These are phyloP conservation scores for Tribolium madens DNA, from an alignment of 1,140 invertebrate species.

Conservation along the genomic window DNA sequence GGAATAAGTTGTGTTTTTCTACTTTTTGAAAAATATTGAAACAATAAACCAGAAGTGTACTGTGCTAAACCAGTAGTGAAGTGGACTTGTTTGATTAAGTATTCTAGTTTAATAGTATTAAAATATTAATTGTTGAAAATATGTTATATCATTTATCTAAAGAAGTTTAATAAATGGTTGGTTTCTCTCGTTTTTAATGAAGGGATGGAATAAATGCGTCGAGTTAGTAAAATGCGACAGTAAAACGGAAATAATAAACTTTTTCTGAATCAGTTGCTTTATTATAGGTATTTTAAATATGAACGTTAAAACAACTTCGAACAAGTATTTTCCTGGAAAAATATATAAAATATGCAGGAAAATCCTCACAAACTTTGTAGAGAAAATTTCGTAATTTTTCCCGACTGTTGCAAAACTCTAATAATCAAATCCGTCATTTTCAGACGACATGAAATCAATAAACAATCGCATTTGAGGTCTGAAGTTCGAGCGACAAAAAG, in stretches of 20 bases:
- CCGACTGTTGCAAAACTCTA: background rate
- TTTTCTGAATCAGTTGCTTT: background rate
- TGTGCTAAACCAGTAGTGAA: too few relatives aligned
- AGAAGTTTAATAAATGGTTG: too few relatives aligned
- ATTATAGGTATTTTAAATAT: background rate
- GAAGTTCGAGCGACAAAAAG: background rate
- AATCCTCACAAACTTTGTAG: background rate
- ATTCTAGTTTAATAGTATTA: too few relatives aligned
- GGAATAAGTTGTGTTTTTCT: too few relatives aligned
- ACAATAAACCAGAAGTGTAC: too few relatives aligned
- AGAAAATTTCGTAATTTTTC: background rate
- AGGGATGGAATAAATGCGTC: too few relatives aligned
- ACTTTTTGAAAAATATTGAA: too few relatives aligned
- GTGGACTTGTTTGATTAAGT: too few relatives aligned
- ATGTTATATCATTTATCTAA: too few relatives aligned
- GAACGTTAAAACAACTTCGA: background rate
- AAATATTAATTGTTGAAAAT: too few relatives aligned
- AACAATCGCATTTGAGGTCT: background rate
- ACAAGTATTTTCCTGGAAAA: background rate
- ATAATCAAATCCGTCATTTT: conserved; percentile 20
- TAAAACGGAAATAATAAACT: background rate
- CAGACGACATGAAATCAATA: conserved; percentile 3
- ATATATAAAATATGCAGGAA: background rate
- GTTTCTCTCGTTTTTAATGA: too few relatives aligned
- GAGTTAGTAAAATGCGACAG: background rate